Evolutionary conservation across 1,140 invertebrate species (phyloP), one percentile per base, ranked within the genome.

Genomic region (Polypedilum vanderplanki): DNA sequence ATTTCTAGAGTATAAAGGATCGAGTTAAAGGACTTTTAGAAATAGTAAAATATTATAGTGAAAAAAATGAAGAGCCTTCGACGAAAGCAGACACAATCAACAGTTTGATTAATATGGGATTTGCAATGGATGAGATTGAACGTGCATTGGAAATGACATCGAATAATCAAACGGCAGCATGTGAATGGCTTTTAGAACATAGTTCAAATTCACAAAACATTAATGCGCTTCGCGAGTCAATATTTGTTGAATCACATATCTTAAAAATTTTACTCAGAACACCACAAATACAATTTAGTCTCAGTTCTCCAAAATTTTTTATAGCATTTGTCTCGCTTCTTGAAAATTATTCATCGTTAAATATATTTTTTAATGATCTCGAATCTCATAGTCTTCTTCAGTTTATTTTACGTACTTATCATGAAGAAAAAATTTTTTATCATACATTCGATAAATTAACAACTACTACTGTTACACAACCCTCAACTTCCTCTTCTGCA

Each of bases 401-500:
- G 79, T 80, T 82, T 80, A 81, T 83, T 78, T 78, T 83, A 76
- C 79, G 82, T 75, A 83, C 80, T 77, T 83, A 83, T 76, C 81
- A 83, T 74, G 81, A 83, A 78, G 81, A 82, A 76, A 83, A 83
- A 78, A 70, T 70, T 20, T 70, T 18, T 70, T 70, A 18, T 70
- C 17, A 70, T 18, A 70, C 65, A 20, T 70, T 70, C 5, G 17
- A 18, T 18, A 70, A 70, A 20, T 4, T 57, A 9, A n/a, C 46
- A 15, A n/a, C n/a, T 33, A 33, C 24, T 33, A 3, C 24, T 33
- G 24, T 5, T 33, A 33, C 24, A 57, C 12, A n/a, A 12, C 46
- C 46, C 12, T 57, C 46, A 57, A 1, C 46, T 12, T 57, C 46
- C 4, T 57, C 46, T 12, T 57, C 46, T 4, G 10, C 46, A 12